Base-by-base conservation (phyloP, 2,797 vertebrate genomes). In the Macropus fuliginosus region DNA sequence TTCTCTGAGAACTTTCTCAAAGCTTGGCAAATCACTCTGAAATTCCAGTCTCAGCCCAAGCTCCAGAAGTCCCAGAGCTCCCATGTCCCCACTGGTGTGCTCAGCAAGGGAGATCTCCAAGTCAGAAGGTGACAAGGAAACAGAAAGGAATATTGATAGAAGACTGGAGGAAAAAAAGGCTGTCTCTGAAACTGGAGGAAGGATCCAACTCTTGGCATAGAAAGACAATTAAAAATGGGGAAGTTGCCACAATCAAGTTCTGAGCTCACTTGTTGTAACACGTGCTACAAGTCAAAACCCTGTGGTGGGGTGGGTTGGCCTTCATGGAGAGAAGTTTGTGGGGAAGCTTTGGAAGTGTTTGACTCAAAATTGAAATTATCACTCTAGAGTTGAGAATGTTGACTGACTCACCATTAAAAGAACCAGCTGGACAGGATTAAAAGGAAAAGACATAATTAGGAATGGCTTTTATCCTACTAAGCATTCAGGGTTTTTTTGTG, bases 1-100 rank as follows among this genome's bases (percentile, higher is more conserved):
- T 98, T 98, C 98, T 98, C 98, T 98, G 98, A 98, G 95, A 98
- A 99, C 98, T 98, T 98, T 98, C 97, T 98, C 97, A 98, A 98
- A 98, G 97, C 97, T 98, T 97, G 97, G 97, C 97, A 96, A 97
- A 98, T 98, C 96, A 93, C 96, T 97, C 96, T 97, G 87, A 98
- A 98, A 98, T 98, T 97, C 97, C 97, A 98, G 96, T 93, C 97
- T 98, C 62, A 92, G 97, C 94, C 98, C 97, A 98, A 95, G 95
- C 98, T 97, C 93, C 93, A 97, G 96, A 24, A 12, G 31, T 28
- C 28, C 52, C 50, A 74, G 54, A 56, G 46, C 55, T 95, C 94
- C 52, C 27, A 28, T 34, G 29, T 29, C 5, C 2, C 31, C 28
- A 6, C 56, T 92, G 40, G 62, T 62, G 24, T 9, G 55, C 93